phyloP scores from a whole-genome alignment of 1,140 invertebrate genomes.

The Orchesella cincta region DNA sequence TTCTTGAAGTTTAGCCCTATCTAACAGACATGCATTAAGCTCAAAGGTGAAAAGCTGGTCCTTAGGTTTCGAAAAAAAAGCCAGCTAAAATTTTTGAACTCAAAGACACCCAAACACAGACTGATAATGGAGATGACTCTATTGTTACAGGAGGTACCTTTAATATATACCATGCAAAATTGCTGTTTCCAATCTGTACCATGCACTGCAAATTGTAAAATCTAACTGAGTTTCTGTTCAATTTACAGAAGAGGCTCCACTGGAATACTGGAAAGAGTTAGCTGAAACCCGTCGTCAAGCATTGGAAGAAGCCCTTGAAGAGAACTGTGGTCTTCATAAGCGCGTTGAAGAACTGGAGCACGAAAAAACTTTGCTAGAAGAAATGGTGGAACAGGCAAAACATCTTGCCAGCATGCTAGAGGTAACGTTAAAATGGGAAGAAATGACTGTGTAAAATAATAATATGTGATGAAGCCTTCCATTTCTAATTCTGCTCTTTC shows the following conservation, averaged over 20 bases:
- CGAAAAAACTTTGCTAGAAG: constrained; percentile 29
- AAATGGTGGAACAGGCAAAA: constrained; percentile 29
- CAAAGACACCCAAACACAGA: constrained; percentile 15
- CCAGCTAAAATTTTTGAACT: not conserved
- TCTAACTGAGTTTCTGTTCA: not conserved
- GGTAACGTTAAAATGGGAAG: not conserved
- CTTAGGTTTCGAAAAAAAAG: not conserved
- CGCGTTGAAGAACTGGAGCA: constrained; percentile 35
- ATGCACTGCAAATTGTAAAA: not conserved
- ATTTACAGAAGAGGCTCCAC: constrained; percentile 31
- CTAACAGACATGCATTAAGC: too few relatives aligned
- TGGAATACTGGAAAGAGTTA: constrained; percentile 31
- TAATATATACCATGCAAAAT: not conserved
- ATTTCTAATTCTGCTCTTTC: not conserved
- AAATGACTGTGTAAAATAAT: not conserved
- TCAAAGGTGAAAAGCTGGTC: constrained; percentile 6
- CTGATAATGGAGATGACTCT: constrained; percentile 26
- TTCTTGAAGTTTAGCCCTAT: too few relatives aligned
- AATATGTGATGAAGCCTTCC: not conserved
- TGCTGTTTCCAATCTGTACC: not conserved
- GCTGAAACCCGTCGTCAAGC: constrained; percentile 35
- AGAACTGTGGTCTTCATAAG: constrained; percentile 35
- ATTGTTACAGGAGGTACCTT: constrained; percentile 38
- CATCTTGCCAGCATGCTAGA: constrained; percentile 5
- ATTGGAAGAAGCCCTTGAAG: constrained; percentile 28